Conservation (phyloP, 2,888 invertebrate genomes). For the Holacanthella duospinosa region DNA sequence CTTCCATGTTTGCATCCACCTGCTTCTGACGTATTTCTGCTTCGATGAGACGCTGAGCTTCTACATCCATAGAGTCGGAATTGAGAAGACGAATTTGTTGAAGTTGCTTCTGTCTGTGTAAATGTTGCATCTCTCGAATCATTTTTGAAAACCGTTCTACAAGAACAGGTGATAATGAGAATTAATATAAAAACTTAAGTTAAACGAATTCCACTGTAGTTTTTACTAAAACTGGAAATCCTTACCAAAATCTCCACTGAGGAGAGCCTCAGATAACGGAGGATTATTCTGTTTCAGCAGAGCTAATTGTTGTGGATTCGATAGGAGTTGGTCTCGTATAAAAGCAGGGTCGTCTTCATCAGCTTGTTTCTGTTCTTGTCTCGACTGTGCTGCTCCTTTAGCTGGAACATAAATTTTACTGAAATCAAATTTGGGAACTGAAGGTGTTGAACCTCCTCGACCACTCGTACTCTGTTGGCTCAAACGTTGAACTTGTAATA, state of each 20-base stretch:
- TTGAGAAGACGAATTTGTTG: constrained; percentile 77
- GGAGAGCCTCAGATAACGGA: constrained; percentile 75
- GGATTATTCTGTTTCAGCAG: constrained; percentile 88
- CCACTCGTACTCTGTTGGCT: background rate
- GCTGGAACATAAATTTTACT: constrained; percentile 71
- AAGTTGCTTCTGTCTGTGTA: constrained; percentile 68
- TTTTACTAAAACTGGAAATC: too few relatives aligned
- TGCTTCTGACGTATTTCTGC: constrained; percentile 93
- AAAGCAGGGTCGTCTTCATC: constrained; percentile 59
- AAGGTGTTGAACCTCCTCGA: constrained; percentile 15
- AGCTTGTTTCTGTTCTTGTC: constrained; percentile 40
- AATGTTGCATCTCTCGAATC: constrained; percentile 68
- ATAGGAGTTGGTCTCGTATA: constrained; percentile 73
- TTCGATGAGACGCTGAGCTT: constrained; percentile 86
- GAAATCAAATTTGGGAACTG: constrained; percentile 63
- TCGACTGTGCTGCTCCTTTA: constrained; percentile 19
- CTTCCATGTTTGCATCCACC: constrained; percentile 96
- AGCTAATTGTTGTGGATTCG: constrained; percentile 82
- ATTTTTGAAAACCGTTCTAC: constrained; percentile 69
- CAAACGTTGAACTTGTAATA: constrained; percentile 56
- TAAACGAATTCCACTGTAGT: background rate
- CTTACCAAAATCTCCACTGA: constrained; percentile 64
- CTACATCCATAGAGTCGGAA: constrained; percentile 90
- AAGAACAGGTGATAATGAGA: constrained; percentile 32
- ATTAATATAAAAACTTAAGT: background rate